Percentiles rank a stretch among this genome's conserved stretches.
phyloP scores from a whole-genome alignment of 2,113 vertebrate species.

The Pogona vitticeps region DNA sequence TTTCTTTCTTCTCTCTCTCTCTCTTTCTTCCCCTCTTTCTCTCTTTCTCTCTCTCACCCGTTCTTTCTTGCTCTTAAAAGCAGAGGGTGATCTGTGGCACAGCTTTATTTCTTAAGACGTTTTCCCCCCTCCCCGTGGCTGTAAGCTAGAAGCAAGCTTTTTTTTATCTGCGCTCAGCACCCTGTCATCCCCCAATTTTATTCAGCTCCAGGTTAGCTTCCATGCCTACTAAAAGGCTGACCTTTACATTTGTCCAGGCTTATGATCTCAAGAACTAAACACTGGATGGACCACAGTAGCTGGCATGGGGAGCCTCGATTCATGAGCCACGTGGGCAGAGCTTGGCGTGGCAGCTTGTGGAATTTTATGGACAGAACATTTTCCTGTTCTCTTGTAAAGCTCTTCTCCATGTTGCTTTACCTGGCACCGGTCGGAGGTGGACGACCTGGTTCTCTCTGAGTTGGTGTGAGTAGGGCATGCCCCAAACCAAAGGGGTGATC shows the following conservation, averaged over 20 bases:
- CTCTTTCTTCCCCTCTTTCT: too few relatives aligned
- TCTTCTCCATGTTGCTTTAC: neutral
- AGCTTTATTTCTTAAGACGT: neutral
- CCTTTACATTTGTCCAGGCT: neutral
- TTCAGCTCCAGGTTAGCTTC: neutral
- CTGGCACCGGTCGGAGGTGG: too few relatives aligned
- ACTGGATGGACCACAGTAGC: too few relatives aligned
- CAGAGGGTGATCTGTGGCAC: conserved; percentile 3
- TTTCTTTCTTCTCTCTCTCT: too few relatives aligned
- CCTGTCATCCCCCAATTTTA: neutral
- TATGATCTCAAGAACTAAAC: conserved; percentile 4
- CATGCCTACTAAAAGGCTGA: conserved; percentile 53
- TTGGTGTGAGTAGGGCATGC: neutral
- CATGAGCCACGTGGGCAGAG: conserved; percentile 36
- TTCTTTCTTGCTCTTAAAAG: neutral
- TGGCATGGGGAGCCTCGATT: conserved; percentile 18
- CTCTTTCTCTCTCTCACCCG: neutral
- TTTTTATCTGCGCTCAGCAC: neutral
- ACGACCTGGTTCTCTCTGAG: too few relatives aligned
- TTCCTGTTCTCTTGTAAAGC: conserved; percentile 5
- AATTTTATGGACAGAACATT: conserved; percentile 17
- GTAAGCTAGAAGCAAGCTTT: neutral
- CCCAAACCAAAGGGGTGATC: too few relatives aligned
- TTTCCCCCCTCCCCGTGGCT: conserved; percentile 17
- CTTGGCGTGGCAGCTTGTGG: conserved; percentile 25